Conservation (phyloP, 2,113 vertebrate species). For the Neomonachus schauinslandi region DNA sequence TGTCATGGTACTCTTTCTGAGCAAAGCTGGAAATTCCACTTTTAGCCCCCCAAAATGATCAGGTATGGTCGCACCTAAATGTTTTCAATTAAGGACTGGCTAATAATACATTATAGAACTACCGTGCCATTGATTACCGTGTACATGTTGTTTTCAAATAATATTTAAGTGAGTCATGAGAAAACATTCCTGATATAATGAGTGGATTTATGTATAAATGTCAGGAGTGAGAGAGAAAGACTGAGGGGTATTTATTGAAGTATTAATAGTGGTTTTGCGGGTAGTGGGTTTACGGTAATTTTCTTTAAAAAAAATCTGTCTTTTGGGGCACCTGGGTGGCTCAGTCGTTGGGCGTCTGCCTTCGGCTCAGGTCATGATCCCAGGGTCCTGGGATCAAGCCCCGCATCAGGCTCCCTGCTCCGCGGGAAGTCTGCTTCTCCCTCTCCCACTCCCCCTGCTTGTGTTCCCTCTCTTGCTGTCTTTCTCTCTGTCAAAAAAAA, state of each 20-base stretch:
- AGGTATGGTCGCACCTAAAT: not conserved
- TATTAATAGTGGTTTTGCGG: not conserved
- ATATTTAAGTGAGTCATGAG: not conserved
- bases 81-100: not conserved
- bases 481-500: not conserved
- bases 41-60: not conserved
- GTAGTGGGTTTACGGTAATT: constrained; percentile 10
- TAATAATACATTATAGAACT: not conserved
- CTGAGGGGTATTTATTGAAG: not conserved
- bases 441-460: too few species aligned
- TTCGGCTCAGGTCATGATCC: too few species aligned
- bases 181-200: not conserved
- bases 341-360: too few species aligned
- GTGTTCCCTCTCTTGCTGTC: too few species aligned
- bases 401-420: too few species aligned
- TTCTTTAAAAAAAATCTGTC: not conserved
- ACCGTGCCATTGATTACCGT: too few species aligned
- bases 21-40: not conserved
- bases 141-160: not conserved
- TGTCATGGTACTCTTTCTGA: not conserved
- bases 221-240: not conserved
- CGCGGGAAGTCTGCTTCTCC: too few species aligned
- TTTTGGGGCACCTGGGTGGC: too few species aligned
- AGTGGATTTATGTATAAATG: not conserved
- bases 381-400: too few species aligned